Evolutionary conservation across 2,113 vertebrate genomes (phyloP).

Genomic region (Cochlearius cochlearius): DNA sequence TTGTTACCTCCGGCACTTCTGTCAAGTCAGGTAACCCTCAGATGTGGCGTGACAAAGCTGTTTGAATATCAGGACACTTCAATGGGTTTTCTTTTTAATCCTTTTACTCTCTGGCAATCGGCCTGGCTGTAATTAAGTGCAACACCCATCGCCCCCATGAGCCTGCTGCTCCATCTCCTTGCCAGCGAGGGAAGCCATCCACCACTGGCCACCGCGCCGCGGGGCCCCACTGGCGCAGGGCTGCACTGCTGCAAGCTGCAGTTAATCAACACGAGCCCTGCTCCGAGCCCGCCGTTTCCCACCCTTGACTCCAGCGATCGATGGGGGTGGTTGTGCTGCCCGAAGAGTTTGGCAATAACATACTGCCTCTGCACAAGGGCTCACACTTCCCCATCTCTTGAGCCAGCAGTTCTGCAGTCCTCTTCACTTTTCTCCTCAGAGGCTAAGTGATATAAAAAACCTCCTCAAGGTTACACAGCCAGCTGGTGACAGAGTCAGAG

Average conservation of each 20-base stretch:
- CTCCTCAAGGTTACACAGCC: background rate
- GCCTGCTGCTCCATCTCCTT: background rate
- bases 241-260: background rate
- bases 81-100: background rate
- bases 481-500: background rate
- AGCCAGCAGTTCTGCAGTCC: background rate
- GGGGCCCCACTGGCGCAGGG: rapidly evolving
- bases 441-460: background rate
- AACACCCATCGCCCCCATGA: rapidly evolving
- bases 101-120: background rate
- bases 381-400: rapidly evolving
- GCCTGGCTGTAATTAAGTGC: background rate
- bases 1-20: background rate
- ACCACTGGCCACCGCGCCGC: rapidly evolving
- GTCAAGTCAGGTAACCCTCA: background rate
- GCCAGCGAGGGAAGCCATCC: background rate
- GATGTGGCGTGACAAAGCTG: background rate
- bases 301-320: rapidly evolving
- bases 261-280: rapidly evolving
- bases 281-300: rapidly evolving
- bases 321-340: background rate
- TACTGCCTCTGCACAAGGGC: background rate
- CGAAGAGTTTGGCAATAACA: rapidly evolving
- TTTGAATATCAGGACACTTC: background rate
- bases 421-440: background rate